Evolutionary conservation across 2,888 invertebrate genomes (phyloP).

Genomic region (Melanophora roralis): DNA sequence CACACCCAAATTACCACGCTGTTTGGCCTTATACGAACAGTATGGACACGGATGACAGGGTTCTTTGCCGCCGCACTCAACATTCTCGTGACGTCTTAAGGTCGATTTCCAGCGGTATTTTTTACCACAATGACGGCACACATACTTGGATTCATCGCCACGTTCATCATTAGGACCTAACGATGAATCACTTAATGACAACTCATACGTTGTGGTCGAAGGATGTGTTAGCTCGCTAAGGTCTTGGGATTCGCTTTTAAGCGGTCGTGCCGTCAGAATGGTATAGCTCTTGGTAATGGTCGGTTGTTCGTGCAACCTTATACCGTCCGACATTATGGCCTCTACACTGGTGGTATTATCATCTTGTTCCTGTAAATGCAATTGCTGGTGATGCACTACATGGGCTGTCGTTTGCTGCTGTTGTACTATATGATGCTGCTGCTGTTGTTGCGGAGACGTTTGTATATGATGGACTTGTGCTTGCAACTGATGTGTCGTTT

Average conservation of each 20-base stretch:
- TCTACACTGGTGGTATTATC: slow-evolving; percentile 70
- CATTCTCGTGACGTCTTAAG: slow-evolving; percentile 88
- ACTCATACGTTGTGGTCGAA: slow-evolving; percentile 74
- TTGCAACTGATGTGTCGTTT: slow-evolving; percentile 61
- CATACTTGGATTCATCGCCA: slow-evolving; percentile 80
- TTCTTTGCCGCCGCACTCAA: slow-evolving; percentile 90
- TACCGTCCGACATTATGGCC: slow-evolving; percentile 69
- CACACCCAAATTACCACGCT: slow-evolving; percentile 88
- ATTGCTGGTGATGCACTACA: slow-evolving; percentile 66
- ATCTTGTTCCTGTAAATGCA: slow-evolving; percentile 70
- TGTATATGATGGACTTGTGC: slow-evolving; percentile 61
- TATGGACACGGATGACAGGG: slow-evolving; percentile 89
- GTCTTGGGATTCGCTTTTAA: slow-evolving; percentile 73
- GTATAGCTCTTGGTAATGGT: slow-evolving; percentile 76
- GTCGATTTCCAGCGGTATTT: slow-evolving; percentile 92
- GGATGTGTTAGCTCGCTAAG: slow-evolving; percentile 69
- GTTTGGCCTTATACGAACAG: slow-evolving; percentile 87
- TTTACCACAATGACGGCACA: slow-evolving; percentile 90
- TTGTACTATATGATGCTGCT: slow-evolving; percentile 65
- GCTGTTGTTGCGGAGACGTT: slow-evolving; percentile 64
- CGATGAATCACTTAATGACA: slow-evolving; percentile 75
- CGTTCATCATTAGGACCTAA: slow-evolving; percentile 76
- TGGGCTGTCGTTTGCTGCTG: slow-evolving; percentile 65
- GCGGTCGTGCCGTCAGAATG: slow-evolving; percentile 75
- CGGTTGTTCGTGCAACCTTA: slow-evolving; percentile 70